These are phyloP conservation scores for Andrena praecox DNA, from an alignment of 2,888 invertebrate genomes.

Conservation along the genomic window DNA sequence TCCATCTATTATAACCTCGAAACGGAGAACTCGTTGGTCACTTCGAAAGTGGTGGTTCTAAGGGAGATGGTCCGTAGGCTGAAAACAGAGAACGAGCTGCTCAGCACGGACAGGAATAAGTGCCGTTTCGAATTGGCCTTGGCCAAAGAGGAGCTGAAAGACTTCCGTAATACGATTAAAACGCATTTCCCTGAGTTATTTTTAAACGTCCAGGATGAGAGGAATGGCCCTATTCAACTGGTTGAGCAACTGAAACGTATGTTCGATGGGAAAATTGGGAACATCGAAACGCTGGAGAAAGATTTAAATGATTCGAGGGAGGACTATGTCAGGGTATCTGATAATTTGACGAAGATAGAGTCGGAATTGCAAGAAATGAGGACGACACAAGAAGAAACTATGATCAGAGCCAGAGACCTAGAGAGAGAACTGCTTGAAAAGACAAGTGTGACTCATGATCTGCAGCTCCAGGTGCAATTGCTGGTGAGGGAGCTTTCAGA, in stretches of 20 bases:
- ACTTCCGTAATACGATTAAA: conserved; percentile 53
- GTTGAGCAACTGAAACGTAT: conserved; percentile 54
- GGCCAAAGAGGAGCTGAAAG: conserved; percentile 67
- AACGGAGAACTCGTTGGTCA: conserved; percentile 66
- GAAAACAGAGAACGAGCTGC: conserved; percentile 63
- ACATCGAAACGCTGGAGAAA: conserved; percentile 1
- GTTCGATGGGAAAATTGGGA: conserved; percentile 54
- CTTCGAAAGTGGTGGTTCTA: conserved; percentile 61
- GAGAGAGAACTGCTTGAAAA: conserved; percentile 54
- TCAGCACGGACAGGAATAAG: conserved; percentile 72
- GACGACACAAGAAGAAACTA: conserved; percentile 9
- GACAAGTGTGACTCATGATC: conserved; percentile 20
- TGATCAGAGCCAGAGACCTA: conserved; percentile 46
- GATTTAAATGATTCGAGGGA: background rate
- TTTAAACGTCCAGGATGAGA: conserved; percentile 6
- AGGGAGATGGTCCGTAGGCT: conserved; percentile 68
- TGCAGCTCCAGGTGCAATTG: conserved; percentile 47
- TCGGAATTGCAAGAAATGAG: conserved; percentile 31
- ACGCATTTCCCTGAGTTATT: conserved; percentile 17
- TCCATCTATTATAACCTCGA: conserved; percentile 63
- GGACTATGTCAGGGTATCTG: conserved; percentile 8
- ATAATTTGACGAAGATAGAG: conserved; percentile 22
- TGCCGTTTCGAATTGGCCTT: conserved; percentile 68
- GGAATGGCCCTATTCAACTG: conserved; percentile 16
- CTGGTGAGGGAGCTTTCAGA: conserved; percentile 47